These are phyloP conservation scores for Luperina nickerlii DNA, from an alignment of 2,888 invertebrate species.

Conservation along the genomic window DNA sequence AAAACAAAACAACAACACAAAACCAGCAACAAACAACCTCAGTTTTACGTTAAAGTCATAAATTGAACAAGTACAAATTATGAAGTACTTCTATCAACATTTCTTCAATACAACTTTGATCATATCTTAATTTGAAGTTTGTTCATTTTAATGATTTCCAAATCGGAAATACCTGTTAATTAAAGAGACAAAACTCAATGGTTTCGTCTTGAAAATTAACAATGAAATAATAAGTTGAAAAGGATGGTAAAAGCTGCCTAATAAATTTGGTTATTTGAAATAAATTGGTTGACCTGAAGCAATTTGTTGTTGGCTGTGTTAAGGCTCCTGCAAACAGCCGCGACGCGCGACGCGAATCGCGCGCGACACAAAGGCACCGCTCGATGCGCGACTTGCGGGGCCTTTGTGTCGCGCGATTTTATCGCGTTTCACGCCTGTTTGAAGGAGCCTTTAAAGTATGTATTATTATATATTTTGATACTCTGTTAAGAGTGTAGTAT, in stretches of 20 bases:
- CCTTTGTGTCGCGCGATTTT: too few species aligned
- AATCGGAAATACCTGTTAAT: slow-evolving; percentile 69
- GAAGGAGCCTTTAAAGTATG: too few species aligned
- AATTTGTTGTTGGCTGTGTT: slow-evolving; percentile 17
- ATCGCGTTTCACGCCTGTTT: too few species aligned
- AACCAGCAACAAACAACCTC: slow-evolving; percentile 44
- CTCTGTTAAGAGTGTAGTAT: background rate
- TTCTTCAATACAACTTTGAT: slow-evolving; percentile 59
- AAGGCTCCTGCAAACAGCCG: background rate
- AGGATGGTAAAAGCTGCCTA: slow-evolving; percentile 38
- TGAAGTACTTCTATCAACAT: slow-evolving; percentile 41
- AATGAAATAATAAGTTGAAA: slow-evolving; percentile 62
- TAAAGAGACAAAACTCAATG: slow-evolving; percentile 59
- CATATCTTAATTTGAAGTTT: slow-evolving; percentile 63
- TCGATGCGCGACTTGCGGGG: too few species aligned
- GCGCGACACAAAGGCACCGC: too few species aligned
- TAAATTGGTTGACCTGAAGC: slow-evolving; percentile 45
- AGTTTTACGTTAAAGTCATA: slow-evolving; percentile 47
- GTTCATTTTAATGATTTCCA: slow-evolving; percentile 55
- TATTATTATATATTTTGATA: background rate
- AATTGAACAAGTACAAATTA: slow-evolving; percentile 46
- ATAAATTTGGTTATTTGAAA: slow-evolving; percentile 57
- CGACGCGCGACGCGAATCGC: too few species aligned
- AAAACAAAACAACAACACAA: slow-evolving; percentile 27
- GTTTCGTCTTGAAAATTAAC: slow-evolving; percentile 53